Base-by-base conservation (phyloP, 1,140 invertebrate genomes). In the Drosophila ercepeae region DNA sequence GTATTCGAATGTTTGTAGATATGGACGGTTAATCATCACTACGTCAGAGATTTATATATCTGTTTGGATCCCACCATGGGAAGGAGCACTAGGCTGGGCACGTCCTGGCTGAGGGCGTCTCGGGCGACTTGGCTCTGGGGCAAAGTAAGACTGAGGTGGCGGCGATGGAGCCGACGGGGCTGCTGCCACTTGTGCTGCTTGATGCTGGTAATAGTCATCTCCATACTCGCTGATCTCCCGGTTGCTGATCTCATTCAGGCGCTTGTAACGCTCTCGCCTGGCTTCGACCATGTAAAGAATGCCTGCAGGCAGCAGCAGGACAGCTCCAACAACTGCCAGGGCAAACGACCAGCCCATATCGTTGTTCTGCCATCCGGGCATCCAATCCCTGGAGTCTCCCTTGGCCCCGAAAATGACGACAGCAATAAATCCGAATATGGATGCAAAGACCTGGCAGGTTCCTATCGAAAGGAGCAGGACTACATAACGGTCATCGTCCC, bases 311-410 rank as follows among this genome's bases (percentile, higher is more conserved):
- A 96, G 93, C 8, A 96, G 91, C 16, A 95, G 92, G 11, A 97
- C 92, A 3, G 94, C 94, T 16, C 97, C 97, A 13, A 98, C 92
- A 7, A 96, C 95, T 32, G 94, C 97, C 14, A 99, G 92, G 4
- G 96, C 98, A 92, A 95, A 99, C 1, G 97, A 97, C 97, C 97
- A 99, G 2, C 97, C 95, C n/a, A 99, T 93, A 88, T 97, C 95
- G 92, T 99, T 99, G 82, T 98, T 96, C 78, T 99, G 97, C 94
- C 97, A 98, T 82, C 98, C 95, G 0, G 98, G 98, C 96, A 99
- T 98, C 98, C 98, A 99, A 81, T 97, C 96, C 19, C 98, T 92
- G 1, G 96, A 95, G 92, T 99, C 97, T 8, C 97, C 98, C 83
- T 95, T 93, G 0, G 95, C 95, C 23, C 98, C 98, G 92, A 99